phyloP scores from a whole-genome alignment of 2,888 invertebrate species.

The Seira ritae region DNA sequence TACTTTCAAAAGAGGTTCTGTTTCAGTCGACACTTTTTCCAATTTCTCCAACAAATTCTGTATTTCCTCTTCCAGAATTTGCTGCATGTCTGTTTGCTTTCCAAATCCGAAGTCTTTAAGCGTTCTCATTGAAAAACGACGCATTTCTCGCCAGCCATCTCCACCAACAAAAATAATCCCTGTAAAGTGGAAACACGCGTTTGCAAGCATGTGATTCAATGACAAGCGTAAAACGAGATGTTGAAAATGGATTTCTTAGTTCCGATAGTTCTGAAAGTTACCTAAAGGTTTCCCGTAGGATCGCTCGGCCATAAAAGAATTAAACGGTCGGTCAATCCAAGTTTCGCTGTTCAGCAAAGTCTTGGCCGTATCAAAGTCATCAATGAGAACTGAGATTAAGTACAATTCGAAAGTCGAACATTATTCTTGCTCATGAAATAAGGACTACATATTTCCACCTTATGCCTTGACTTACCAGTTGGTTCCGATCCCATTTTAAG shows the following conservation, averaged over 20 bases:
- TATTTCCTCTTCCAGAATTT: slow-evolving; percentile 44
- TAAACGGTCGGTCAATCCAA: slow-evolving; percentile 49
- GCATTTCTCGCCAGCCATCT: slow-evolving; percentile 53
- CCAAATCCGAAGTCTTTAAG: slow-evolving; percentile 61
- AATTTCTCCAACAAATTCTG: slow-evolving; percentile 26
- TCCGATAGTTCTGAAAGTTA: too few species aligned
- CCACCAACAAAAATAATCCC: slow-evolving; percentile 49
- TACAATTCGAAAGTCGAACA: too few species aligned
- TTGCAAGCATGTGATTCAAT: too few species aligned
- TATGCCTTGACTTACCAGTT: too few species aligned
- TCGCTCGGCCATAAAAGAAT: slow-evolving; percentile 37
- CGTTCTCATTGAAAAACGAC: slow-evolving; percentile 50
- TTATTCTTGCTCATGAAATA: not conserved
- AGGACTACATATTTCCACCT: not conserved
- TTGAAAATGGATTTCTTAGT: too few species aligned
- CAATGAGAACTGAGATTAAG: too few species aligned
- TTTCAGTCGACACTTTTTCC: slow-evolving; percentile 3
- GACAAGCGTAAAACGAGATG: too few species aligned
- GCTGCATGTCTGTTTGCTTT: slow-evolving; percentile 53
- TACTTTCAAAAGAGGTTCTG: slow-evolving; percentile 24
- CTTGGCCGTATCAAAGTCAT: slow-evolving; percentile 59
- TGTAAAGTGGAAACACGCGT: not conserved
- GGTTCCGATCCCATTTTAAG: slow-evolving; percentile 21
- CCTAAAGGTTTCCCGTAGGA: slow-evolving; percentile 55
- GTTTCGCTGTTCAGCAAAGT: slow-evolving; percentile 41